phyloP scores from a whole-genome alignment of 2,113 vertebrate genomes.

The Cephalophus harveyi region DNA sequence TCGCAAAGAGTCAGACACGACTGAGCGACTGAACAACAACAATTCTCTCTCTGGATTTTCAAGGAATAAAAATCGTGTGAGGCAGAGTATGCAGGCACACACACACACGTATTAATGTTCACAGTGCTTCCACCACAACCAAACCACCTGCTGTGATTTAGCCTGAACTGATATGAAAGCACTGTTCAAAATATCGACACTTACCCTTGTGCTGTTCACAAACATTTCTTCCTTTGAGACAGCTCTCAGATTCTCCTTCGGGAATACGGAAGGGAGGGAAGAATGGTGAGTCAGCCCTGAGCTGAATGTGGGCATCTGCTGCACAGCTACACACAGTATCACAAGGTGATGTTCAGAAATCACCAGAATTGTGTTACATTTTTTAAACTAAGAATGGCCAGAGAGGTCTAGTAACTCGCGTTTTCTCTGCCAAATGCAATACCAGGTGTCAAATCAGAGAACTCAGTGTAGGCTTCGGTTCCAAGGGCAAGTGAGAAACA shows the following conservation, averaged over 20 bases:
- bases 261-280: rapidly evolving
- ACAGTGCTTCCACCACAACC: not conserved
- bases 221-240: not conserved
- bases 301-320: not conserved
- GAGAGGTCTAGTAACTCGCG: not conserved
- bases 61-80: not conserved
- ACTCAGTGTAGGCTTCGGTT: not conserved
- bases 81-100: not conserved
- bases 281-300: not conserved
- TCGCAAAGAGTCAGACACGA: not conserved
- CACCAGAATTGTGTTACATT: not conserved
- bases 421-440: not conserved
- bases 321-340: not conserved
- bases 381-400: not conserved
- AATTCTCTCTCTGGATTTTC: no score
- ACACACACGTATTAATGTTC: rapidly evolving
- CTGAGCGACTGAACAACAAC: no score
- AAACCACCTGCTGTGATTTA: not conserved
- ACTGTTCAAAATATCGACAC: not conserved
- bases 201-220: not conserved
- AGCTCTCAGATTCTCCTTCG: not conserved
- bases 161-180: not conserved
- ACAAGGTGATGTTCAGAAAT: not conserved
- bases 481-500: not conserved
- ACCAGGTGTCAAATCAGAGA: not conserved